Evolutionary conservation across 1,140 invertebrate species (phyloP).

Genomic region (Drosophila mojavensis): DNA sequence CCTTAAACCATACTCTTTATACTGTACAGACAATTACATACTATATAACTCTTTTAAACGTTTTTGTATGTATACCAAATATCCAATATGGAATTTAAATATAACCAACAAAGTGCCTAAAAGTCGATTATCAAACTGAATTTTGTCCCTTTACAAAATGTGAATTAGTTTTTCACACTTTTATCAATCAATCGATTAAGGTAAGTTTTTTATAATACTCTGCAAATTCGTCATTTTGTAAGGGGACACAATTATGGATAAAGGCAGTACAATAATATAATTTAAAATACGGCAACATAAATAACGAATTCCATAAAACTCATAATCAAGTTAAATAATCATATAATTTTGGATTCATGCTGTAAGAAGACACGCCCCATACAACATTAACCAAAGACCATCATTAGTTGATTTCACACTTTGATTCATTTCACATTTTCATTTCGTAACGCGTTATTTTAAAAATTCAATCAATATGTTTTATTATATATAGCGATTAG

Average conservation of each 20-base stretch:
- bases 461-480: background rate
- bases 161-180: background rate
- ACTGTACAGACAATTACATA: slow-evolving; percentile 43
- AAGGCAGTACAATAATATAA: slow-evolving; percentile 2
- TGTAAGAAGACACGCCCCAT: slow-evolving; percentile 26
- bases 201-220: slow-evolving; percentile 41
- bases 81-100: slow-evolving; percentile 10
- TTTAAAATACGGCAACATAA: slow-evolving; percentile 19
- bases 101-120: background rate
- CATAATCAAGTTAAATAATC: slow-evolving; percentile 47
- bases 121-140: slow-evolving; percentile 29
- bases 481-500: slow-evolving; percentile 22
- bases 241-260: slow-evolving; percentile 60
- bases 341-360: slow-evolving; percentile 17
- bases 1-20: slow-evolving; percentile 31
- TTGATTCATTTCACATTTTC: slow-evolving; percentile 46
- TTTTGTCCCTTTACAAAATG: slow-evolving; percentile 61
- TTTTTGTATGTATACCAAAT: slow-evolving; percentile 69
- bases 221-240: slow-evolving; percentile 26
- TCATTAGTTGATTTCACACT: slow-evolving; percentile 45
- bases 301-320: slow-evolving; percentile 60
- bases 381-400: slow-evolving; percentile 49
- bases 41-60: slow-evolving; percentile 53
- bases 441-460: slow-evolving; percentile 36
- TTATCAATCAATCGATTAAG: background rate